These are phyloP conservation scores for Protobothrops mucrosquamatus DNA, from an alignment of 2,113 vertebrate species.

Conservation along the genomic window DNA sequence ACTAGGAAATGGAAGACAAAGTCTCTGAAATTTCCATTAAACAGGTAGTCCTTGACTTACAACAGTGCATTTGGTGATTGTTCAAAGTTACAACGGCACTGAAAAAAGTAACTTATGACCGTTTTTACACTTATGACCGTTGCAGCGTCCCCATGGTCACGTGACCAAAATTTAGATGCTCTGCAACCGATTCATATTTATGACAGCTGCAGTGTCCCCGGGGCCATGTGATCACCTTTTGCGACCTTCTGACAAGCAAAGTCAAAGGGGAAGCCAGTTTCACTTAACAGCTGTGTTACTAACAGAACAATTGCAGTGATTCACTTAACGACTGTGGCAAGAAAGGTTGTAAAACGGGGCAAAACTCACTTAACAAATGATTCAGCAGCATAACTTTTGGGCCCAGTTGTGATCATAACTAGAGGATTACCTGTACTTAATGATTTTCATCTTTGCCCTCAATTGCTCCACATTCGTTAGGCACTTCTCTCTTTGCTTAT, in stretches of 20 bases:
- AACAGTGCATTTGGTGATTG: neutral
- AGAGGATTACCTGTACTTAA: slow-evolving; percentile 49
- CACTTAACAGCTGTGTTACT: neutral
- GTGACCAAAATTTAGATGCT: neutral
- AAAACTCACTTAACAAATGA: neutral
- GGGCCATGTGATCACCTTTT: too few relatives aligned
- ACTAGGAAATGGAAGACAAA: slow-evolving; percentile 58
- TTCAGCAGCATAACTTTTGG: too few relatives aligned
- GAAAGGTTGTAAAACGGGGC: neutral
- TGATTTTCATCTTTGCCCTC: slow-evolving; percentile 34
- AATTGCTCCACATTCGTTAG: neutral
- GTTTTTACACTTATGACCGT: neutral
- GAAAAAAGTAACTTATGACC: neutral
- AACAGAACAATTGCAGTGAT: neutral
- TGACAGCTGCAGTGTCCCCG: neutral
- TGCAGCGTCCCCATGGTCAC: too few relatives aligned
- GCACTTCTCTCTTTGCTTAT: neutral
- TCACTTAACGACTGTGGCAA: neutral
- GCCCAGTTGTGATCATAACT: neutral
- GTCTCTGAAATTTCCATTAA: slow-evolving; percentile 56
- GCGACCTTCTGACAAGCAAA: neutral
- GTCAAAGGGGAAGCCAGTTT: neutral
- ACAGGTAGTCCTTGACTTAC: neutral
- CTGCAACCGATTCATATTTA: neutral
- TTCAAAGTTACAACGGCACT: neutral